Evolutionary conservation across 2,113 vertebrate genomes (phyloP), one percentile per base, ranked within the genome.

Genomic region (Isurus oxyrinchus): DNA sequence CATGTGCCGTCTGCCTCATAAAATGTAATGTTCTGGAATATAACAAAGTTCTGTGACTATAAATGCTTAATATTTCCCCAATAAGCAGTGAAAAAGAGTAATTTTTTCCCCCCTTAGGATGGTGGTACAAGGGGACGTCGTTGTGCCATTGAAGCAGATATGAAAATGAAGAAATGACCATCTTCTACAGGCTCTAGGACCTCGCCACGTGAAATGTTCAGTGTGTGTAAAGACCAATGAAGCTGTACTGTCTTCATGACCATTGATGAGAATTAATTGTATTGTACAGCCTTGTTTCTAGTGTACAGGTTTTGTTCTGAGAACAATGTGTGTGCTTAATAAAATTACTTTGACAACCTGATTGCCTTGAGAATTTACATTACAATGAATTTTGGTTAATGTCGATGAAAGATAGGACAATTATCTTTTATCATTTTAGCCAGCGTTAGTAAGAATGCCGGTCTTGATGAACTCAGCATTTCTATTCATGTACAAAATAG

Each of bases 121-220:
- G 99, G 99, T 88, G 99, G 99, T 97, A 99, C 99, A 97, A 98
- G 99, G 97, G 99, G 99, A 96, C 99, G 99, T 96, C 99, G 99
- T 96, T 99, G 99, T 96, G 99, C 99, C 97, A 99, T 99, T 97
- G 99, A 99, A 98, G 99, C 99, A 0, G 99, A 99, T 97, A 98
- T 99, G 98, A 99, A 99, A 97, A 99, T 99, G 99, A 99, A 99
- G 98, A 99, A 99, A 97, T 99, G 98, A 99, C 96, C 21, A 13
- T 35, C 66, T 35, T 4, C 44, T 8, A 27, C 76, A 53, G 35
- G 67, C 66, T 40, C 5, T 95, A 27, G 59, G 67, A 76, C 94
- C 25, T 94, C 1, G 49, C 1, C 57, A 76, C 76, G 67, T 95
- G 67, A 72, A 95, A 55, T 55, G 67, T 76, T 40, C 27, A 55